Evolutionary conservation across 2,888 invertebrate species (phyloP), one percentile per base, ranked within the genome.

Genomic region (Tridacna gigas): DNA sequence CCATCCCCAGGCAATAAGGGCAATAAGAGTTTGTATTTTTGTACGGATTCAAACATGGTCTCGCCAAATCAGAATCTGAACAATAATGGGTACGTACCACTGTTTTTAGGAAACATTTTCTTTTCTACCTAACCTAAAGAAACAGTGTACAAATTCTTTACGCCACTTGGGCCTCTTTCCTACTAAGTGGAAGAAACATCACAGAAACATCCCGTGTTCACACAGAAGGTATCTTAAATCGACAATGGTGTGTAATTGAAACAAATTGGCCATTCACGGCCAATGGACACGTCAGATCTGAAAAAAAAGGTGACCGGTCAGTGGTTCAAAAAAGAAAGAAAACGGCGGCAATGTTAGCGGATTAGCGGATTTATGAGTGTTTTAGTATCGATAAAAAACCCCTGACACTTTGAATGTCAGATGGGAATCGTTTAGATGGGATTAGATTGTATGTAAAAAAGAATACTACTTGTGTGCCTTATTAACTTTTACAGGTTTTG

Each of bases 291-390:
- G 56, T 15, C 56, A 15, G 56, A 56, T 20, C 56, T 56, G 20
- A 20, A 20, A 20, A 20, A 37, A 7, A 37, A 37, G 37, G 37
- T 78, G 78, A 78, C 78, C 78, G 78, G 78, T 78, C 78, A 78
- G 56, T 48, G 37, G 7, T 37, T 37, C 7, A 2, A 37, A 37
- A 37, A 37, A 37, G 45, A 56, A 47, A 71, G 47, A 48, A 45
- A 47, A 71, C 67, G 69, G 71, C 71, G 71, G 71, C 71, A 71
- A 71, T 47, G 48, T 51, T 71, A 71, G 71, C 71, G 71, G 71
- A 71, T 71, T 71, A 71, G 71, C 26, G 51, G 51, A 71, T 71
- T 71, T 71, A 71, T 71, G 71, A 26, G 71, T 25, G 48, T 51
- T 71, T 71, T 51, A 71, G 71, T 48, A 51, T 37, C 71, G 71